These are phyloP conservation scores for Kryptopterus vitreolus DNA, from an alignment of 2,797 vertebrate genomes.

Conservation along the genomic window DNA sequence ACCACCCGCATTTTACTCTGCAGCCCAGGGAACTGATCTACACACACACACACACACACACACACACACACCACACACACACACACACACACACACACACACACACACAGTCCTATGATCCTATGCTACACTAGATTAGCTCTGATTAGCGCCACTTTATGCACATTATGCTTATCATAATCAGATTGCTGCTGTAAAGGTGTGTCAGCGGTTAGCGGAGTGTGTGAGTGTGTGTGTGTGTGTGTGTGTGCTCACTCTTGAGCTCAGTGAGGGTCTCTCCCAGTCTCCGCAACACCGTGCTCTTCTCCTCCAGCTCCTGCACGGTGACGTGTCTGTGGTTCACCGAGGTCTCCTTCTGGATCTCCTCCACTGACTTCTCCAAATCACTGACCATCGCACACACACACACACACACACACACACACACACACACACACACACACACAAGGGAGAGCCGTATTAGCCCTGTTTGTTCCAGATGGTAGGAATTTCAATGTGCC, in stretches of 20 bases:
- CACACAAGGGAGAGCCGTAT: not conserved
- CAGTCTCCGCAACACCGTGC: slow-evolving; percentile 86
- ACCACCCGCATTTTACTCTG: slow-evolving; percentile 99
- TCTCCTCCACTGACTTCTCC: slow-evolving; percentile 94
- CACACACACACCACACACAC: slow-evolving; percentile 11
- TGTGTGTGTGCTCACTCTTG: slow-evolving; percentile 82
- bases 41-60: slow-evolving; percentile 18
- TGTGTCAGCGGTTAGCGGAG: slow-evolving; percentile 51
- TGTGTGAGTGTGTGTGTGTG: slow-evolving; percentile 45
- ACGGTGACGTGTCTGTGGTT: slow-evolving; percentile 86
- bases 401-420: slow-evolving; percentile 27
- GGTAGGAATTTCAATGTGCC: too few relatives aligned
- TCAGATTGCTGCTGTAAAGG: slow-evolving; percentile 16
- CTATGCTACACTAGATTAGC: not conserved
- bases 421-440: slow-evolving; percentile 18
- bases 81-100: slow-evolving; percentile 5
- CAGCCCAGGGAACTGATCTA: slow-evolving; percentile 94
- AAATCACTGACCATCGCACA: slow-evolving; percentile 81
- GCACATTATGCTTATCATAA: too few relatives aligned
- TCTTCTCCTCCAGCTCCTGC: slow-evolving; percentile 96
- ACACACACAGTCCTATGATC: slow-evolving; percentile 23
- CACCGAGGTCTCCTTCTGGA: slow-evolving; percentile 89
- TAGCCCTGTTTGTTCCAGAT: too few relatives aligned
- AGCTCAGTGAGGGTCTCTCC: slow-evolving; percentile 93
- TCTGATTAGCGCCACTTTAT: not conserved